A percentile compares a stretch with the other conserved stretches of the same genome.
These are phyloP conservation scores for Petrocephalus microphthalmus DNA, from an alignment of 2,113 vertebrate genomes.

Conservation along the genomic window DNA sequence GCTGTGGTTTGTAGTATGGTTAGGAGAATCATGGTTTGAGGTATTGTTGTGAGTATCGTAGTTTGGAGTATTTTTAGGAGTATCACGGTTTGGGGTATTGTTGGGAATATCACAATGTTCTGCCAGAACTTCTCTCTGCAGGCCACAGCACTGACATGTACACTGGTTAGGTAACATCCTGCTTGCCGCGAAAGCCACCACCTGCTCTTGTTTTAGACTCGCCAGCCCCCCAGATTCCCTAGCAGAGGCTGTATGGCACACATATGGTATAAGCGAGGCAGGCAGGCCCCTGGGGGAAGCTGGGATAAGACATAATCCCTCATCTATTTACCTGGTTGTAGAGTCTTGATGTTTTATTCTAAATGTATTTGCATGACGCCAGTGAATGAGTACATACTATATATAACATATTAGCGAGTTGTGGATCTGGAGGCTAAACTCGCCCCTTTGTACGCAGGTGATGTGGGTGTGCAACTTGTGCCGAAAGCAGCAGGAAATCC, in stretches of 20 bases:
- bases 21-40: not conserved
- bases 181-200: not conserved
- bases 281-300: not conserved
- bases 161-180: not conserved
- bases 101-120: not conserved
- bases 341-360: not conserved
- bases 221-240: not conserved
- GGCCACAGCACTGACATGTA: not conserved
- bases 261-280: not conserved
- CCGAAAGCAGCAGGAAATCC: constrained; percentile 96
- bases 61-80: not conserved
- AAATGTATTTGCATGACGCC: not conserved
- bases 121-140: not conserved
- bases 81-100: not conserved
- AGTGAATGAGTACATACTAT: not conserved
- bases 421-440: constrained; percentile 33
- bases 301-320: not conserved
- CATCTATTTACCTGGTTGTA: not conserved
- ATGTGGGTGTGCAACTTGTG: constrained; percentile 98
- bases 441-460: constrained; percentile 64
- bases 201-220: not conserved
- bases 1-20: too few species aligned
- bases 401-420: not conserved
- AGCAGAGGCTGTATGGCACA: not conserved
- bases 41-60: not conserved